These are phyloP conservation scores for Leptogaster cylindrica DNA, from an alignment of 2,888 invertebrate species.

Conservation along the genomic window DNA sequence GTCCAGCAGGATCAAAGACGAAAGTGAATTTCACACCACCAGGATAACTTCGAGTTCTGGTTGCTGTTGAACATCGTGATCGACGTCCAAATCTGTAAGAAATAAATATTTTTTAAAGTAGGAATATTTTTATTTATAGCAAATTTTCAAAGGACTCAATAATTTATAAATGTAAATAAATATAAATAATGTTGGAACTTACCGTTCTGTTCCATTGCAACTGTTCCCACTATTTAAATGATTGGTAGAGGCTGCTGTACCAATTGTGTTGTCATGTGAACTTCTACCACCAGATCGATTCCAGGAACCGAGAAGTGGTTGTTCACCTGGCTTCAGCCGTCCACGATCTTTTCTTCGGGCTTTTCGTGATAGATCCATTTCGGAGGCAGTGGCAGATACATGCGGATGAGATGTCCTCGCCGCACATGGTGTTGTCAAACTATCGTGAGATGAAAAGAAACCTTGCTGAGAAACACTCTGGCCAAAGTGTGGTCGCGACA, in stretches of 20 bases:
- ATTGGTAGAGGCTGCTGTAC: slow-evolving; percentile 66
- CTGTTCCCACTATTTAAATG: slow-evolving; percentile 69
- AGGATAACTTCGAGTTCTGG: slow-evolving; percentile 49
- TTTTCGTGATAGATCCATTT: slow-evolving; percentile 75
- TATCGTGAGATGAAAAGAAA: slow-evolving; percentile 77
- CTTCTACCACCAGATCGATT: slow-evolving; percentile 65
- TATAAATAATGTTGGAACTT: slow-evolving; percentile 49
- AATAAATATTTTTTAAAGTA: not conserved
- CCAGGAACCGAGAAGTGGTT: slow-evolving; percentile 75
- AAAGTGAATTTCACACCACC: slow-evolving; percentile 80
- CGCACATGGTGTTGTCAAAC: slow-evolving; percentile 73
- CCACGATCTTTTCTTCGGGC: slow-evolving; percentile 68
- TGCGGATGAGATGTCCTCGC: slow-evolving; percentile 66
- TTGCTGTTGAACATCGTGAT: slow-evolving; percentile 49
- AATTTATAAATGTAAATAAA: not conserved
- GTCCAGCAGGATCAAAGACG: slow-evolving; percentile 97
- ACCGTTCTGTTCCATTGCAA: slow-evolving; percentile 74
- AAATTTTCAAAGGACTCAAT: not conserved
- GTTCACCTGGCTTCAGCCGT: slow-evolving; percentile 75
- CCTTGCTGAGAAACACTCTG: slow-evolving; percentile 66
- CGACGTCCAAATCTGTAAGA: slow-evolving; percentile 50
- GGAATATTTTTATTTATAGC: not conserved
- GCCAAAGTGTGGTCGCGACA: slow-evolving; percentile 66
- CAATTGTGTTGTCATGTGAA: slow-evolving; percentile 63
- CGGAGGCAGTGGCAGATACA: slow-evolving; percentile 71